Percentiles rank a stretch among this genome's conserved stretches.
These are phyloP conservation scores for Hyperoplus lanceolatus DNA, from an alignment of 2,797 vertebrate genomes.

Conservation along the genomic window DNA sequence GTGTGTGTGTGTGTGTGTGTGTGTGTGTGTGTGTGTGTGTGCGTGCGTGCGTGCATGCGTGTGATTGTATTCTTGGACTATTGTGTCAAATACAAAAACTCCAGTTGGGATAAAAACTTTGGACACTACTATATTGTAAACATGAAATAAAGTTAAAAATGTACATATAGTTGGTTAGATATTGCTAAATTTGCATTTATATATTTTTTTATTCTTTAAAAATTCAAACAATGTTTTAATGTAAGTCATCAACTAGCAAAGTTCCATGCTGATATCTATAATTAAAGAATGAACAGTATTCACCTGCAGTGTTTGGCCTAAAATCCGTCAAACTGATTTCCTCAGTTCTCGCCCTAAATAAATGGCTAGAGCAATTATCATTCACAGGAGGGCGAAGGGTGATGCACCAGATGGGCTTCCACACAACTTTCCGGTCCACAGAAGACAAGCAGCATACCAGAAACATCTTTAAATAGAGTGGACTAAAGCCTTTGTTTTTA, in stretches of 20 bases:
- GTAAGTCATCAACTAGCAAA: too few species aligned
- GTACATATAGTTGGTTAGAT: too few species aligned
- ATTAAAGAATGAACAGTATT: too few species aligned
- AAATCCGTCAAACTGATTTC: background rate
- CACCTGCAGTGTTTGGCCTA: too few species aligned
- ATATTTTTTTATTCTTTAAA: too few species aligned
- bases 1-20: too few species aligned
- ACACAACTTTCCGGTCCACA: conserved; percentile 6
- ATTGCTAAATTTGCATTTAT: too few species aligned
- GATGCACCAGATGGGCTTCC: conserved; percentile 35
- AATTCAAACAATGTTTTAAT: too few species aligned
- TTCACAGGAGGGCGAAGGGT: conserved; percentile 10
- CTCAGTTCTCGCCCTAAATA: background rate
- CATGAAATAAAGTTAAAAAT: background rate
- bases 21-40: too few species aligned
- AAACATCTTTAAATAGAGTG: conserved; percentile 7
- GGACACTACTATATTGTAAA: background rate
- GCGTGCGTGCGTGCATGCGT: too few species aligned
- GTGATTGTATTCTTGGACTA: background rate
- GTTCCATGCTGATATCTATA: too few species aligned
- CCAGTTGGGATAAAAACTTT: too few species aligned
- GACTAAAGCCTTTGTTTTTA: background rate
- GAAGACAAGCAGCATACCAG: background rate
- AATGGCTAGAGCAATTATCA: conserved; percentile 7
- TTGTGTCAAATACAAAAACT: background rate